A percentile compares a stretch with the other conserved stretches of the same genome.
Evolutionary conservation across 2,888 invertebrate genomes (phyloP).

Genomic region (Drosophila histrio): DNA sequence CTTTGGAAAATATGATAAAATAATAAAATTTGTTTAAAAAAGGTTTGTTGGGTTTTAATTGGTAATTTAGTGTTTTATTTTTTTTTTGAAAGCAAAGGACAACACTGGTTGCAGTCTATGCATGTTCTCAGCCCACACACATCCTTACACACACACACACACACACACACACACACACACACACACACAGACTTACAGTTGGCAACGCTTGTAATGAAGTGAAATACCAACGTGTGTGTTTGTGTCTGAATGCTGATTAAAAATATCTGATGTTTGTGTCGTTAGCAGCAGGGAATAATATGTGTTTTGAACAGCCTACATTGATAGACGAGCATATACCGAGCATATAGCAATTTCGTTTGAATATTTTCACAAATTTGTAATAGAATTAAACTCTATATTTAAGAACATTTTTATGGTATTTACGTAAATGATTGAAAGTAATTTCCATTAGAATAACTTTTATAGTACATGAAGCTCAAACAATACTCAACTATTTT

Average conservation of each 20-base stretch:
- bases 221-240: slow-evolving; percentile 2
- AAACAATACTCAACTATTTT: neutral
- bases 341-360: neutral
- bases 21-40: too few species aligned
- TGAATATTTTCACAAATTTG: too few species aligned
- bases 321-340: slow-evolving; percentile 4
- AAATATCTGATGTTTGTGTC: slow-evolving; percentile 27
- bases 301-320: neutral
- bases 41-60: too few species aligned
- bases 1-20: too few species aligned
- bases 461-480: neutral
- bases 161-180: neutral
- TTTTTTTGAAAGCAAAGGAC: too few species aligned
- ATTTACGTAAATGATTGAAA: too few species aligned
- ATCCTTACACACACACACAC: neutral
- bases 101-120: slow-evolving; percentile 28
- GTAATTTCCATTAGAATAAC: too few species aligned
- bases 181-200: neutral
- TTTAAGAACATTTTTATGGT: too few species aligned
- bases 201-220: slow-evolving; percentile 4
- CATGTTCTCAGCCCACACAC: slow-evolving; percentile 14
- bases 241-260: slow-evolving; percentile 31
- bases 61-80: too few species aligned
- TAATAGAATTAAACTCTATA: too few species aligned
- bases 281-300: slow-evolving; percentile 11